phyloP scores from a whole-genome alignment of 2,888 invertebrate species.

The Pyrrhosoma nymphula region DNA sequence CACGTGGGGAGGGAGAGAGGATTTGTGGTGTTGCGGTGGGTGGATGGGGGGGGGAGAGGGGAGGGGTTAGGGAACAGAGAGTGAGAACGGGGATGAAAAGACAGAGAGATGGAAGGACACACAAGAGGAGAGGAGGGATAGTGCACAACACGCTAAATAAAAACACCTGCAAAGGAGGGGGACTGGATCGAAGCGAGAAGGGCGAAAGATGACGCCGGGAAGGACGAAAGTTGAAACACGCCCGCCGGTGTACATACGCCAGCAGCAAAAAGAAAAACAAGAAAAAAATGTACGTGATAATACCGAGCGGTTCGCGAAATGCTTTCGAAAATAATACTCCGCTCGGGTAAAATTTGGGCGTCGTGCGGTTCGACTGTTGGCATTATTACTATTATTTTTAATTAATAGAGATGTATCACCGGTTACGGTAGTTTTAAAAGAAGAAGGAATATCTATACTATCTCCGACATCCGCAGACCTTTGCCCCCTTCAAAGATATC shows the following conservation, averaged over 20 bases:
- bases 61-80: not conserved
- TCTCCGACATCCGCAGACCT: too few relatives aligned
- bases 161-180: slow-evolving; percentile 5
- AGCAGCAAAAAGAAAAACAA: not conserved
- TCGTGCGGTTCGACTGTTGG: too few relatives aligned
- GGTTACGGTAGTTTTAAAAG: too few relatives aligned
- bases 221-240: not conserved
- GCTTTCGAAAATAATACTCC: not conserved
- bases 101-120: not conserved
- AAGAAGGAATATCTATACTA: too few relatives aligned
- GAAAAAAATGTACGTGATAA: not conserved
- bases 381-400: too few relatives aligned
- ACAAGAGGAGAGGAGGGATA: not conserved
- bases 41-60: not conserved
- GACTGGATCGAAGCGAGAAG: slow-evolving; percentile 8
- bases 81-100: not conserved
- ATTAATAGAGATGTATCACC: too few relatives aligned
- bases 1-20: not conserved
- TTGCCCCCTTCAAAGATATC: too few relatives aligned
- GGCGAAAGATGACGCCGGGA: not conserved
- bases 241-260: too few relatives aligned
- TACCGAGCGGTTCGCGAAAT: not conserved
- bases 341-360: too few relatives aligned
- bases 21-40: not conserved
- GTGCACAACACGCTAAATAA: slow-evolving; percentile 17